Evolutionary conservation across 1,140 invertebrate species (phyloP), one percentile per base, ranked within the genome.

Genomic region (Calephelis nemesis): DNA sequence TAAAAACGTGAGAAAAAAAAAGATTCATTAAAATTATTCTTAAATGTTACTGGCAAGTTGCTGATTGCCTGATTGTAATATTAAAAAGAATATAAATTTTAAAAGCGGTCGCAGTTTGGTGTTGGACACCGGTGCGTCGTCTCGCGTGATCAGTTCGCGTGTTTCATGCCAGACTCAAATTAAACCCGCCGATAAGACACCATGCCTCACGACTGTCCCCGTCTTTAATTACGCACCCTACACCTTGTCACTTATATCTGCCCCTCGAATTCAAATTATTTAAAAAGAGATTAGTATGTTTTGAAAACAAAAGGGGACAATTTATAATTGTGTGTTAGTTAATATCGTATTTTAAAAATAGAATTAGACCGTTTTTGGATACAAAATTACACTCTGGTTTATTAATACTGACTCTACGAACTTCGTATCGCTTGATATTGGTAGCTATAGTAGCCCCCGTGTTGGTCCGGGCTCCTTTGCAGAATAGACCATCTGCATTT

Each of bases 141-240:
- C 74, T 87, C 77, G 86, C 86, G 85, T 88, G 86, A 85, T 78
- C 71, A 67, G 69, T 75, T 88, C 76, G 85, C 86, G 86, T 88
- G 86, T 85, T 77, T 76, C 84, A 79, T 83, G 85, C 81, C 65
- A 74, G 80, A 65, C 83, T 88, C 86, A 88, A 88, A 88, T 88
- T 88, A 88, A 88, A 82, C 74, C 74, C 63, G 73, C 74, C 82
- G 84, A 87, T 87, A 88, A 87, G 81, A 87, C 83, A 82, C 84
- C 74, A 74, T 75, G 78, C 72, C 76, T 87, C 86, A 87, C 84
- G 84, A 88, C 86, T 62, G 71, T 69, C 67, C 82, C 81, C 84
- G 81, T 82, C 78, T 82, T 87, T 88, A 88, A 88, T 88, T 88
- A 88, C 85, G 81, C 86, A 88, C 80, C 83, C 83, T 78, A 82